These are phyloP conservation scores for Drosophila ficusphila DNA, from an alignment of 1,140 invertebrate species.

Conservation along the genomic window DNA sequence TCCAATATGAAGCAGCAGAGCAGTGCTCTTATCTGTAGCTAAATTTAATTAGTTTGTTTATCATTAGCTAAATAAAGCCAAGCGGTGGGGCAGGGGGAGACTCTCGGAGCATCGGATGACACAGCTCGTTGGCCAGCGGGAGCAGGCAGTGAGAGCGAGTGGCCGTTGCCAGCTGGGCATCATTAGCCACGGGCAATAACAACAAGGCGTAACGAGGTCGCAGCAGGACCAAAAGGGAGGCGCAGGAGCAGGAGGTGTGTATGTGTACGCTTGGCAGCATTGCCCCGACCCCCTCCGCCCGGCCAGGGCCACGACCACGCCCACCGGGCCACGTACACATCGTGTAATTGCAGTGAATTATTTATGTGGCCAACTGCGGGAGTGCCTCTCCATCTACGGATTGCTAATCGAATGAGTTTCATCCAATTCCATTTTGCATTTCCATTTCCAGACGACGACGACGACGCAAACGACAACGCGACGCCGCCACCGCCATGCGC, in stretches of 20 bases:
- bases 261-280: conserved; percentile 13
- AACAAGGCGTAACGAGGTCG: conserved; percentile 20
- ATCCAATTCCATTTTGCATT: not conserved
- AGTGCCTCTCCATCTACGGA: conserved; percentile 29
- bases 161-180: conserved; percentile 4
- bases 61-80: not conserved
- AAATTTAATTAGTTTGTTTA: not conserved
- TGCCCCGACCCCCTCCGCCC: conserved; percentile 1
- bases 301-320: conserved; percentile 1
- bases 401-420: conserved; percentile 14
- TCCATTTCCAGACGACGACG: too few species aligned
- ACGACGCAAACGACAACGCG: too few species aligned
- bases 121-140: not conserved
- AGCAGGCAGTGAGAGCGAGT: not conserved
- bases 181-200: not conserved
- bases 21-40: not conserved
- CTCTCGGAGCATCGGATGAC: not conserved
- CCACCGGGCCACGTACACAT: conserved; percentile 24
- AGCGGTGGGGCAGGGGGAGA: not conserved
- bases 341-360: conserved; percentile 30
- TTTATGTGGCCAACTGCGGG: conserved; percentile 11
- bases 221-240: conserved; percentile 10
- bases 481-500: conserved; percentile 88
- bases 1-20: not conserved
- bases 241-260: conserved; percentile 32